Evolutionary conservation across 1,140 invertebrate species (phyloP), one percentile per base, ranked within the genome.

Genomic region (Drosophila repleta): DNA sequence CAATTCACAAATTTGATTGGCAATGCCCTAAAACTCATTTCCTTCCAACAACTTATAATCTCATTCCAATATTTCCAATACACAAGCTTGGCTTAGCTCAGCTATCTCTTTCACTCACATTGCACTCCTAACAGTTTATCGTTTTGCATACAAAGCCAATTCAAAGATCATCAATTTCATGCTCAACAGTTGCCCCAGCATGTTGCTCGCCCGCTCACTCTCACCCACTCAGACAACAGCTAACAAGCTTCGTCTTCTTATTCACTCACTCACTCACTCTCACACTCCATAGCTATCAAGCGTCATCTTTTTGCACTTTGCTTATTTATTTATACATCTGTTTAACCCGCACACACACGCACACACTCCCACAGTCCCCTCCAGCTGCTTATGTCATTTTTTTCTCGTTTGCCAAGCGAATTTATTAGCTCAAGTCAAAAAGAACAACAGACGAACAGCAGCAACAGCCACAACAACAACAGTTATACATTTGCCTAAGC

Each of bases 361-460:
- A 51, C 17, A 63, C 26, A 55, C 18, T 56, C 55, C 20, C 2
- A n/a, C 2, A 18, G 29, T 5, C 32, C 29, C 18, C 21, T 53
- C 51, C 6, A 53, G 17, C 63, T 55, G 53, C 48, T 69, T 49
- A 32, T 49, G 26, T 64, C n/a, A 21, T 61, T 57, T 65, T 65
- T 56, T 45, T 57, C 8, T 61, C n/a, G 49, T 20, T 51, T 72
- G 24, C 56, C 70, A 74, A 65, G 53, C 52, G 41, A 79, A 81
- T 81, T 78, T 82, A 78, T 81, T 78, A 56, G 49, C 63, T 52
- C 15, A 58, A 76, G 63, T 45, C 35, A 21, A 63, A n/a, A 24
- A n/a, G 8, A 63, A 63, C 39, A 62, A 68, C 55, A n/a, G n/a
- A n/a, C n/a, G n/a, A n/a, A n/a, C n/a, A n/a, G n/a, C n/a, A n/a